phyloP scores from a whole-genome alignment of 2,113 vertebrate genomes.

The Halichoerus grypus region DNA sequence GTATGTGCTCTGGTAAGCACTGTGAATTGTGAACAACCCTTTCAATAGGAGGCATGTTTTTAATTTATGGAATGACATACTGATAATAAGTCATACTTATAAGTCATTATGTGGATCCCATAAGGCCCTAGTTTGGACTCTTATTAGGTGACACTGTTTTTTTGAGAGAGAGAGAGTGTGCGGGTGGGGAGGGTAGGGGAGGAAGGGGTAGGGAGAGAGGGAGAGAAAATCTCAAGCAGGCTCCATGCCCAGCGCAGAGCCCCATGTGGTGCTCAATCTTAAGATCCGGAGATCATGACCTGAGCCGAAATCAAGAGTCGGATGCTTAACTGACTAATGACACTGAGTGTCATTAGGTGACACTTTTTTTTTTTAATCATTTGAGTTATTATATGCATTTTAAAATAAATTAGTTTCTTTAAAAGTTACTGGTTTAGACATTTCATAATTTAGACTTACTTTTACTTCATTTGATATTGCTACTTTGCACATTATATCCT shows the following conservation, averaged over 20 bases:
- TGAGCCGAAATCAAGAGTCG: no score
- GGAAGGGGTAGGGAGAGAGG: not conserved
- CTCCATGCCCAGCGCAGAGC: not conserved
- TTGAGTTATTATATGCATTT: not conserved
- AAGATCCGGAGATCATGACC: no score
- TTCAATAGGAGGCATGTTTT: not conserved
- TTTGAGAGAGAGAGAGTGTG: not conserved
- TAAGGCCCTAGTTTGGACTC: not conserved
- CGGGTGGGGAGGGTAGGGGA: not conserved
- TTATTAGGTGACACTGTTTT: not conserved
- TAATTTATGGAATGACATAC: not conserved
- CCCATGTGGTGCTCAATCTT: not conserved
- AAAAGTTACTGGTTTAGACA: not conserved
- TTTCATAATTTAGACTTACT: conserved; percentile 40
- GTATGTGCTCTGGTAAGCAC: no score
- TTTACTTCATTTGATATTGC: conserved; percentile 21
- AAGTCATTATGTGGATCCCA: not conserved
- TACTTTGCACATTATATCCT: not conserved
- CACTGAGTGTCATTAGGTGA: not conserved
- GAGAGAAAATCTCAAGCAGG: not conserved
- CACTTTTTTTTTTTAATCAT: not conserved
- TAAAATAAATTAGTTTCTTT: conserved; percentile 38
- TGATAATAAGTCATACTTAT: not conserved
- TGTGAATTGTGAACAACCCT: not conserved
- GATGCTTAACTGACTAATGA: no score